Percentiles rank a stretch among this genome's conserved stretches.
Conservation (phyloP, 2,797 vertebrate species). For the Lerista edwardsae region DNA sequence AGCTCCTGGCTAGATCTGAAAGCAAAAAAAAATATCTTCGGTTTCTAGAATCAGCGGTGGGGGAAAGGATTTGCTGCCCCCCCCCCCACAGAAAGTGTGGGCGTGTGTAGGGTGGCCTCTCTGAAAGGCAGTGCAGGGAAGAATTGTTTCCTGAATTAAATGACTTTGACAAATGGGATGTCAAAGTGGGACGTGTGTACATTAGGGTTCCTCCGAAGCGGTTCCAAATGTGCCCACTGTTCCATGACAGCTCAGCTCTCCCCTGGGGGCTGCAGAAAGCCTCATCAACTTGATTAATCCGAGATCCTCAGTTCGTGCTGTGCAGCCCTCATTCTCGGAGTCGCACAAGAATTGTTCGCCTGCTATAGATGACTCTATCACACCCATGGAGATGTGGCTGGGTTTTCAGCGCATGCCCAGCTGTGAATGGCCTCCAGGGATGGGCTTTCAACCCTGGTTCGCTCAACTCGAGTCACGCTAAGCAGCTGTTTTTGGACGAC, state of each 20-base stretch:
- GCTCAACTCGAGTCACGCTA: too few relatives aligned
- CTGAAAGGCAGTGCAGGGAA: constrained; percentile 10
- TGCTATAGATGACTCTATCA: too few relatives aligned
- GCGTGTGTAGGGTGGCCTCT: neutral
- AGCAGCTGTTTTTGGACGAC: too few relatives aligned
- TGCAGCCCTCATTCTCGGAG: neutral
- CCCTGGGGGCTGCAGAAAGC: constrained; percentile 12
- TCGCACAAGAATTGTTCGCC: neutral
- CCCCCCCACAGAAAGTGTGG: neutral
- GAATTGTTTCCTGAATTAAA: neutral
- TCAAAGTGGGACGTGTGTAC: neutral
- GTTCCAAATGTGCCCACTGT: constrained; percentile 25
- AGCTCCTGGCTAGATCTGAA: too few relatives aligned
- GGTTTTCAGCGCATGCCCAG: too few relatives aligned
- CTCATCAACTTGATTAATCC: constrained; percentile 33
- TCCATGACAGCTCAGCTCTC: constrained; percentile 26
- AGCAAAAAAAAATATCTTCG: too few relatives aligned
- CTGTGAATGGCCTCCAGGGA: too few relatives aligned
- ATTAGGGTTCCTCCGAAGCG: constrained; percentile 18
- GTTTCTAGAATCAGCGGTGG: neutral
- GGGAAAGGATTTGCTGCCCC: constrained; percentile 12
- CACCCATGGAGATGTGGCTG: too few relatives aligned
- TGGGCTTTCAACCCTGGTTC: too few relatives aligned
- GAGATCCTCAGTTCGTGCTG: neutral
- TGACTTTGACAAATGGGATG: constrained; percentile 33